A percentile compares a stretch with the other conserved stretches of the same genome.
These are phyloP conservation scores for Nyctereutes procyonoides DNA, from an alignment of 2,113 vertebrate species.

Conservation along the genomic window DNA sequence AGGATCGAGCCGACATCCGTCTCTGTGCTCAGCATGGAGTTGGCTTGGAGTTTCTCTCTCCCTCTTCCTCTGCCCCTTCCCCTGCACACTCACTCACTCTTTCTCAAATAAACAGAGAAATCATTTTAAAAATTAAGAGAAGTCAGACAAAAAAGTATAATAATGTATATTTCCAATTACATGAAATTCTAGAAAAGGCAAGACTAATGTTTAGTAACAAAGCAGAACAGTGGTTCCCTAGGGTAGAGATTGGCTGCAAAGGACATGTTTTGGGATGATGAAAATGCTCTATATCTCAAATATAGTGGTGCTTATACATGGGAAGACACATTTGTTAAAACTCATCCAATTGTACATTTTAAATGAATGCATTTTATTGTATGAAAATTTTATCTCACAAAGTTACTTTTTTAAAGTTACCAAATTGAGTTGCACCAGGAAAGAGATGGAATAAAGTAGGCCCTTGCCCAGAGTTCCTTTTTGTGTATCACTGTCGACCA, in stretches of 20 bases:
- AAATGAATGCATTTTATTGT: background rate
- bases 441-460: background rate
- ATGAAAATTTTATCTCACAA: background rate
- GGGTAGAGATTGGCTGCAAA: background rate
- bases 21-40: background rate
- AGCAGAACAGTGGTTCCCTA: background rate
- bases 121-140: background rate
- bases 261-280: background rate
- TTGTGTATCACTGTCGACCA: background rate
- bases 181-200: conserved; percentile 27
- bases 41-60: background rate
- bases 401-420: background rate
- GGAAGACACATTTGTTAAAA: background rate
- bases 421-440: background rate
- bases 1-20: too few species aligned
- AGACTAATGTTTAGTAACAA: background rate
- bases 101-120: background rate
- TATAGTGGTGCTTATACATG: background rate
- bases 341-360: background rate
- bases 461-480: background rate
- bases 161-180: conserved; percentile 8
- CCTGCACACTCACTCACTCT: background rate
- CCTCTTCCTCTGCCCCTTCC: background rate
- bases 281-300: background rate
- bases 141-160: background rate